Base-by-base conservation (phyloP, 2,113 vertebrate species). In the Phylloscopus trochilus region DNA sequence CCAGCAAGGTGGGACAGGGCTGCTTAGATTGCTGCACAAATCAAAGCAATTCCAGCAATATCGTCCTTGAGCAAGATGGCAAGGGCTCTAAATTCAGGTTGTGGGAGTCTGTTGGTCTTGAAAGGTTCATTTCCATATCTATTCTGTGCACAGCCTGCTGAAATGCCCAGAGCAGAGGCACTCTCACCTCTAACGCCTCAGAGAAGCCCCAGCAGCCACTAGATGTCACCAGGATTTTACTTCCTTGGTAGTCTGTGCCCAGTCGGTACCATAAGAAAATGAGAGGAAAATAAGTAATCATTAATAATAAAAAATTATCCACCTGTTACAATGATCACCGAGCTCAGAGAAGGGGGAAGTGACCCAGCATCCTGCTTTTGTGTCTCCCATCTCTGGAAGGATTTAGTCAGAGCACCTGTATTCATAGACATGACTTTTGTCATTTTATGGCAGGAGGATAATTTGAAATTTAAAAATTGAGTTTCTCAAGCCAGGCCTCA, bases 191-290 rank as follows among this genome's bases (percentile, higher is more conserved):
- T 27, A 1, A 4, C 1, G 17, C 16, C 62, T 11, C 82, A 14
- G 83, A 13, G 1, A 67, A 49, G 68, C 58, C 73, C 64, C 80
- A 79, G 69, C 81, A 56, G 93, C 93, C 95, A 73, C 95, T 95
- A 97, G 95, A 93, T 95, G 96, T 96, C 96, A 96, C 83, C 89
- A 75, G n/a, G 66, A 82, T 76, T 94, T 95, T 90, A 82, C 24
- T 58, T 56, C 64, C 68, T 82, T 37, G 33, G 44, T 46, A 33
- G 5, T 3, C n/a, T 49, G 6, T 47, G 43, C 31, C 19, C 60
- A 56, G 2, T 35, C 0, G 0, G 26, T 39, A 59, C 49, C 8
- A 0, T 8, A 35, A 67, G 43, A 79, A 43, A 75, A 35, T 1
- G 55, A 55, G 8, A 17, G 18, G 15, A 53, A 83, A 92, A 85